Conservation (phyloP, 2,797 vertebrate species). For the Numenius phaeopus region DNA sequence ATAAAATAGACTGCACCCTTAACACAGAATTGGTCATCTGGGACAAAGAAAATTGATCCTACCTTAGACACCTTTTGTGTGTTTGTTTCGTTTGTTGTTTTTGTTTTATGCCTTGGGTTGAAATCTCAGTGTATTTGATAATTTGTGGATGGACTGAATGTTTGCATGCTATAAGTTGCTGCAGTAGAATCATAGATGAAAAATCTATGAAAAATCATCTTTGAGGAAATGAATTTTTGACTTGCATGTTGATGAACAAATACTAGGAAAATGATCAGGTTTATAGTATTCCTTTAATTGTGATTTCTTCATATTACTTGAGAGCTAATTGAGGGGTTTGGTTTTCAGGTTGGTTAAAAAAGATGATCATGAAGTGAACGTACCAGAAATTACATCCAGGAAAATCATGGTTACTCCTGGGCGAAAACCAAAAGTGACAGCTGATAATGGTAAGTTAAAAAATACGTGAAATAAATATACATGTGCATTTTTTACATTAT, state of each 20-base stretch:
- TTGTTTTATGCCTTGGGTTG: not conserved
- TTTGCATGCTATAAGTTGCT: not conserved
- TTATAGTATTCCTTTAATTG: not conserved
- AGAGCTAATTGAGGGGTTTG: not conserved
- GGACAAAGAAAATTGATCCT: not conserved
- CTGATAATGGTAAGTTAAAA: conserved; percentile 36
- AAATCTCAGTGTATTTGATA: not conserved
- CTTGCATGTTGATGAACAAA: not conserved
- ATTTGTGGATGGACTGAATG: not conserved
- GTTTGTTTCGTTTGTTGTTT: not conserved
- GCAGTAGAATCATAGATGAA: not conserved
- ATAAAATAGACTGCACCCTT: not conserved
- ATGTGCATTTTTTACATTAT: not conserved
- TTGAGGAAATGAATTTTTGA: not conserved
- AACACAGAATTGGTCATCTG: not conserved
- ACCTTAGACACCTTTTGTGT: not conserved
- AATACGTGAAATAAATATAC: not conserved
- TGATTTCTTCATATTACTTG: not conserved
- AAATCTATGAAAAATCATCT: not conserved
- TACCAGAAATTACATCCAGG: not conserved
- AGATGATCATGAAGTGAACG: not conserved
- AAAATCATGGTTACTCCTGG: conserved; percentile 27
- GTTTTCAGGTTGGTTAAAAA: not conserved
- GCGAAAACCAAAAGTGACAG: not conserved
- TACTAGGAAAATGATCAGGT: not conserved